These are phyloP conservation scores for Tiliacea aurago DNA, from an alignment of 2,888 invertebrate genomes.

Conservation along the genomic window DNA sequence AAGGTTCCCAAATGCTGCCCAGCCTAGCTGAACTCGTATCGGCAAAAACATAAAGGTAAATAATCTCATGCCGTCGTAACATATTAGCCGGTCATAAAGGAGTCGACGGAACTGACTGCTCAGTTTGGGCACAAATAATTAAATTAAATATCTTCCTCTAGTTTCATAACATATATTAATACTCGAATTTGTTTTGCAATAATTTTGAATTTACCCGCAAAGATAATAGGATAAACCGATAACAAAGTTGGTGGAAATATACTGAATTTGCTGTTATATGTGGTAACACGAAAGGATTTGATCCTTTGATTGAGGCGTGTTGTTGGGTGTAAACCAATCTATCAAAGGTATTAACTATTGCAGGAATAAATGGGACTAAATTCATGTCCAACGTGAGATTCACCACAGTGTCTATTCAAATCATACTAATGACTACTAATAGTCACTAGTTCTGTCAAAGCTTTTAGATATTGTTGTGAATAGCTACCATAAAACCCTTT, in stretches of 20 bases:
- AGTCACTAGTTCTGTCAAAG: not conserved
- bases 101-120: not conserved
- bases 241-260: not conserved
- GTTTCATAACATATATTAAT: not conserved
- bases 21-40: too few relatives aligned
- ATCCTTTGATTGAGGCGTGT: not conserved
- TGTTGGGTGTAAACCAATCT: not conserved
- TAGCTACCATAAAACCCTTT: too few relatives aligned
- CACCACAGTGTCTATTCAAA: not conserved
- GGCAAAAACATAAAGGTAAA: not conserved
- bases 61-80: not conserved
- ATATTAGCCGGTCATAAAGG: not conserved
- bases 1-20: too few relatives aligned
- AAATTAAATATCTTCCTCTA: not conserved
- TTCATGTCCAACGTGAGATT: not conserved
- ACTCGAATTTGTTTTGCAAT: not conserved
- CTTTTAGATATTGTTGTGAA: not conserved
- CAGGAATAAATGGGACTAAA: not conserved
- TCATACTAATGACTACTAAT: not conserved
- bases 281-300: not conserved
- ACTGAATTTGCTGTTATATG: not conserved
- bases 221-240: not conserved
- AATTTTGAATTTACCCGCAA: not conserved
- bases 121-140: not conserved
- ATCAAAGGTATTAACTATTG: not conserved